phyloP scores from a whole-genome alignment of 2,888 invertebrate genomes.

The Nephrocerus scutellatus region DNA sequence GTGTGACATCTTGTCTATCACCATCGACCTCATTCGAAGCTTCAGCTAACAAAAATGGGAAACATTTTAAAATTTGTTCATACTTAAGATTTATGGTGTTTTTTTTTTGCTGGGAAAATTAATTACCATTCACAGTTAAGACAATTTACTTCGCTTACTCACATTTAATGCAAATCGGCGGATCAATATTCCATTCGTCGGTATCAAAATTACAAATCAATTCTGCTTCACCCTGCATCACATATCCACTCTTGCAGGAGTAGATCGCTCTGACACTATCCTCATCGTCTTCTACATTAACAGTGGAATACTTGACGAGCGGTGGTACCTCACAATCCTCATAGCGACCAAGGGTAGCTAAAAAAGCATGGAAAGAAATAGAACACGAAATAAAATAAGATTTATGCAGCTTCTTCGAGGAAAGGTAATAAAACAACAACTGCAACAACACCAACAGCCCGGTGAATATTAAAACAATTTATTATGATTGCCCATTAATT shows the following conservation, averaged over 20 bases:
- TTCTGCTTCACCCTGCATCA: conserved; percentile 33
- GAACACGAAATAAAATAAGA: conserved; percentile 1
- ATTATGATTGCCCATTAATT: background rate
- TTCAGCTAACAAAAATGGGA: conserved; percentile 17
- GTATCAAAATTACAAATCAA: conserved; percentile 39
- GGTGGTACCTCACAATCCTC: conserved; percentile 43
- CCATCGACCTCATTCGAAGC: conserved; percentile 22
- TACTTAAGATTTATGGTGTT: no score
- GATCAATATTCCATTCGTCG: conserved; percentile 41
- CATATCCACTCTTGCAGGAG: conserved; percentile 37
- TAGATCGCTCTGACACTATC: conserved; percentile 41
- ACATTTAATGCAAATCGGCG: conserved; percentile 38
- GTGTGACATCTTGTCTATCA: conserved; percentile 7
- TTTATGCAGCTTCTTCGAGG: background rate
- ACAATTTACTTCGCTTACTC: no score
- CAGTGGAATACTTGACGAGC: conserved; percentile 33
- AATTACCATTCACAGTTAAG: conserved; percentile 17
- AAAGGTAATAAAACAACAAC: conserved; percentile 1
- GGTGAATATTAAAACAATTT: conserved; percentile 7
- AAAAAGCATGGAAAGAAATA: conserved; percentile 5
- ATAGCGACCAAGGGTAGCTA: conserved; percentile 25
- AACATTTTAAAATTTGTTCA: no score
- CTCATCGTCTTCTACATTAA: conserved; percentile 31
- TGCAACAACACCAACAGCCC: background rate
- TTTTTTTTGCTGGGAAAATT: no score